Percentiles rank a stretch among this genome's conserved stretches.
These are phyloP conservation scores for Hepsetus odoe DNA, from an alignment of 2,113 vertebrate species.

Conservation along the genomic window DNA sequence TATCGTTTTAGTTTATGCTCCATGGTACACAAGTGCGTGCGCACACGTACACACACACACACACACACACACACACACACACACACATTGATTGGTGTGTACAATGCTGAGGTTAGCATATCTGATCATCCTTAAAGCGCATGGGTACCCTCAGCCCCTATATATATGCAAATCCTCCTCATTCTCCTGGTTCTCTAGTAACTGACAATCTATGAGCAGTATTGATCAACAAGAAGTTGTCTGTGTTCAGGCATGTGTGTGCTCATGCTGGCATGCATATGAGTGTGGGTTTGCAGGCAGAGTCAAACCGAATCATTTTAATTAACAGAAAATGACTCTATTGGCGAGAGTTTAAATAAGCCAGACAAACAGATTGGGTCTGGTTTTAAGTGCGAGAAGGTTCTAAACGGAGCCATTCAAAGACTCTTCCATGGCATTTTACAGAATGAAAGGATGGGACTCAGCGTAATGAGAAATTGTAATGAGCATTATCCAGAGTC, in stretches of 20 bases:
- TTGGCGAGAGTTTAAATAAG: neutral
- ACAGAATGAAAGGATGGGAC: too few species aligned
- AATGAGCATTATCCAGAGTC: too few species aligned
- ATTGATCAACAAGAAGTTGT: slow-evolving; percentile 71
- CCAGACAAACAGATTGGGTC: neutral
- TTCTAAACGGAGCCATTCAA: too few species aligned
- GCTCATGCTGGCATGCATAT: slow-evolving; percentile 32
- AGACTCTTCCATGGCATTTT: too few species aligned
- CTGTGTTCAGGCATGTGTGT: slow-evolving; percentile 35
- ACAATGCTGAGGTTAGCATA: slow-evolving; percentile 74
- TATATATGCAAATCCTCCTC: slow-evolving; percentile 80
- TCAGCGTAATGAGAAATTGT: too few species aligned
- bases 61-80: slow-evolving; percentile 21
- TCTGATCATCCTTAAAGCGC: slow-evolving; percentile 66
- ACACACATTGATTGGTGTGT: slow-evolving; percentile 44
- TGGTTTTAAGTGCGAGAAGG: neutral
- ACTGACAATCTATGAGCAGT: slow-evolving; percentile 75
- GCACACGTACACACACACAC: slow-evolving; percentile 5
- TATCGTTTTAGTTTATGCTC: slow-evolving; percentile 34
- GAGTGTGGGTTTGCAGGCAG: slow-evolving; percentile 16
- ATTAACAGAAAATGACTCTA: slow-evolving; percentile 10
- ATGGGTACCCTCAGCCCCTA: slow-evolving; percentile 71
- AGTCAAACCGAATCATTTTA: slow-evolving; percentile 14
- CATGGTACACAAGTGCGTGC: slow-evolving; percentile 27
- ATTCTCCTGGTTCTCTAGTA: slow-evolving; percentile 61